A percentile compares a stretch with the other conserved stretches of the same genome.
phyloP scores from a whole-genome alignment of 2,797 vertebrate genomes.

The Steatocranus sp. region DNA sequence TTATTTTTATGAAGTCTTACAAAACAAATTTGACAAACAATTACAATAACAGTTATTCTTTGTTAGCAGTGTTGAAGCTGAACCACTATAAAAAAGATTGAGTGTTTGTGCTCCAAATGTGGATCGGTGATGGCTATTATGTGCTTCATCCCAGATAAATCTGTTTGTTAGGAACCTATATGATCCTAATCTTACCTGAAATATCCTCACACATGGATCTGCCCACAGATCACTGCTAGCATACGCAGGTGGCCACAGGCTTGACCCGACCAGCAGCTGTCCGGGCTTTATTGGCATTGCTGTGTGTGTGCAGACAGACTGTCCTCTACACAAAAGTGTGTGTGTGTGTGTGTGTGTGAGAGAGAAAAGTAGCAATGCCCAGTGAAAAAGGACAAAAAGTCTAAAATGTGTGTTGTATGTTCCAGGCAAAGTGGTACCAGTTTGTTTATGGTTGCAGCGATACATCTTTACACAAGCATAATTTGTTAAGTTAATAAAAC shows the following conservation, averaged over 20 bases:
- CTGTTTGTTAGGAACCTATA: constrained; percentile 11
- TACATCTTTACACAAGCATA: neutral
- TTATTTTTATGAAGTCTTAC: neutral
- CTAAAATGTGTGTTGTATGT: neutral
- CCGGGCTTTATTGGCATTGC: neutral
- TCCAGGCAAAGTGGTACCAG: neutral
- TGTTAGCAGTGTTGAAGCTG: neutral
- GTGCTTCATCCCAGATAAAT: constrained; percentile 7
- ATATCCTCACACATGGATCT: constrained; percentile 33
- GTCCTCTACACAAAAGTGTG: neutral
- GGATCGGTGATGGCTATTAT: neutral
- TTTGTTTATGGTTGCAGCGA: neutral
- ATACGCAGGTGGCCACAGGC: neutral
- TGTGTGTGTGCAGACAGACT: neutral
- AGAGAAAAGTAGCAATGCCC: neutral
- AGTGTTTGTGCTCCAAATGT: neutral
- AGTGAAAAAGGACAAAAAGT: neutral
- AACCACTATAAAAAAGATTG: neutral
- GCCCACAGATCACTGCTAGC: neutral
- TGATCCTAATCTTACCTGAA: constrained; percentile 34
- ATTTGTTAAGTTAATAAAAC: neutral
- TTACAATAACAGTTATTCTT: neutral
- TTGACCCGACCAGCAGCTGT: constrained; percentile 25
- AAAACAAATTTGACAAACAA: neutral
- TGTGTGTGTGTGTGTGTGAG: neutral